These are phyloP conservation scores for Trichogramma dendrolimi DNA, from an alignment of 2,888 invertebrate genomes.

Conservation along the genomic window DNA sequence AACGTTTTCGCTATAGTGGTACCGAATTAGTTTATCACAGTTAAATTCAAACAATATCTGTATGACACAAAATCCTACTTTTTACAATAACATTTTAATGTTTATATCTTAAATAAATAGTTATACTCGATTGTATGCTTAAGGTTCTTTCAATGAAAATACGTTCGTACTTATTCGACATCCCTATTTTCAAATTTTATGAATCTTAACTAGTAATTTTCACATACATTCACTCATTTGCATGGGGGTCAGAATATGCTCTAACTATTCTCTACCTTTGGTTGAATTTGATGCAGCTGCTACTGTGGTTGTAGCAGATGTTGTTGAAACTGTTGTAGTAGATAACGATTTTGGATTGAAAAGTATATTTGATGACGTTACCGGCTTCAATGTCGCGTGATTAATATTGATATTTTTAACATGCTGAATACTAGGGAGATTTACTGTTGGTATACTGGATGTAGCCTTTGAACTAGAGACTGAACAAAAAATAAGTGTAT, in stretches of 20 bases:
- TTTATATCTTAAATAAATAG: too few species aligned
- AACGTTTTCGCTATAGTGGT: too few species aligned
- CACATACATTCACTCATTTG: slow-evolving; percentile 9
- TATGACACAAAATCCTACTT: too few species aligned
- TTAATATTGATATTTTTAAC: slow-evolving; percentile 36
- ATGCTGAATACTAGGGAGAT: slow-evolving; percentile 37
- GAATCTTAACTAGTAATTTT: not conserved
- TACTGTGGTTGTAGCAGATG: slow-evolving; percentile 20
- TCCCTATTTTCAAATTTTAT: too few species aligned
- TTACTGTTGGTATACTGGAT: slow-evolving; percentile 30
- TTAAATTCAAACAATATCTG: too few species aligned
- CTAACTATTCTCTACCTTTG: slow-evolving; percentile 47
- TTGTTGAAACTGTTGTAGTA: slow-evolving; percentile 32
- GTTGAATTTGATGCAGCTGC: slow-evolving; percentile 25
- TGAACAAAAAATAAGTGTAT: slow-evolving; percentile 3
- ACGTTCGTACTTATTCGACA: too few species aligned
- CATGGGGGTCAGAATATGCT: slow-evolving; percentile 16
- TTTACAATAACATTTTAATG: too few species aligned
- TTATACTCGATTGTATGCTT: too few species aligned
- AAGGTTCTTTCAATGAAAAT: too few species aligned
- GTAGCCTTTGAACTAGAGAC: slow-evolving; percentile 18
- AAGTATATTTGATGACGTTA: slow-evolving; percentile 39
- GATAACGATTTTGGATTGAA: slow-evolving; percentile 37
- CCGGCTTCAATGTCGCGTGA: slow-evolving; percentile 32
- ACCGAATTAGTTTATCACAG: too few species aligned